phyloP scores from a whole-genome alignment of 2,113 vertebrate genomes.

The Mystacornis crossleyi region DNA sequence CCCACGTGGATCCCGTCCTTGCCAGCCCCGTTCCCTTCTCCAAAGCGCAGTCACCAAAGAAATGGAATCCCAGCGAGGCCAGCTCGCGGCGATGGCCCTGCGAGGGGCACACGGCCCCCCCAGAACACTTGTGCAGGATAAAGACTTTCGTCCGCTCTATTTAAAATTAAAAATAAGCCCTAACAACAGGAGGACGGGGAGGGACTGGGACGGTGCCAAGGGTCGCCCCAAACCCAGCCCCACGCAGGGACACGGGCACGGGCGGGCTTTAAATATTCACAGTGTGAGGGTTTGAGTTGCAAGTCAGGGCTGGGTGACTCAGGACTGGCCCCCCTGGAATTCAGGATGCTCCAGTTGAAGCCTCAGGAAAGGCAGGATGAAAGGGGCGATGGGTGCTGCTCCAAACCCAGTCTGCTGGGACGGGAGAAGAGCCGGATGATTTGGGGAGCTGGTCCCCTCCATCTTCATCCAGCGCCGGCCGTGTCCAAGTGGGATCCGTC shows the following conservation, averaged over 20 bases:
- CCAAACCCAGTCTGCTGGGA: background rate
- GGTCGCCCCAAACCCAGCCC: background rate
- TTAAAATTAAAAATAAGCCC: background rate
- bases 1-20: background rate
- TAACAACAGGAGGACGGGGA: background rate
- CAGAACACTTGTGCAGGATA: background rate
- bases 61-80: background rate
- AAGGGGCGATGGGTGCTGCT: background rate
- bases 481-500: fast-evolving
- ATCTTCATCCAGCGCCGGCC: background rate
- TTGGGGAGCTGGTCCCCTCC: background rate
- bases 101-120: background rate
- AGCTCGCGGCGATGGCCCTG: background rate
- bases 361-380: background rate
- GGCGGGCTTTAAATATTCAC: conserved; percentile 67
- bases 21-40: background rate
- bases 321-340: background rate
- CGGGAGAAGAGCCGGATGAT: background rate
- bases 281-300: conserved; percentile 72
- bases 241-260: fast-evolving
- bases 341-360: background rate
- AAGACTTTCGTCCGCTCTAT: background rate
- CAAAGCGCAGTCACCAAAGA: background rate
- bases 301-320: background rate
- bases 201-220: background rate